These are phyloP conservation scores for Zaprionus camerounensis DNA, from an alignment of 1,140 invertebrate genomes.

Conservation along the genomic window DNA sequence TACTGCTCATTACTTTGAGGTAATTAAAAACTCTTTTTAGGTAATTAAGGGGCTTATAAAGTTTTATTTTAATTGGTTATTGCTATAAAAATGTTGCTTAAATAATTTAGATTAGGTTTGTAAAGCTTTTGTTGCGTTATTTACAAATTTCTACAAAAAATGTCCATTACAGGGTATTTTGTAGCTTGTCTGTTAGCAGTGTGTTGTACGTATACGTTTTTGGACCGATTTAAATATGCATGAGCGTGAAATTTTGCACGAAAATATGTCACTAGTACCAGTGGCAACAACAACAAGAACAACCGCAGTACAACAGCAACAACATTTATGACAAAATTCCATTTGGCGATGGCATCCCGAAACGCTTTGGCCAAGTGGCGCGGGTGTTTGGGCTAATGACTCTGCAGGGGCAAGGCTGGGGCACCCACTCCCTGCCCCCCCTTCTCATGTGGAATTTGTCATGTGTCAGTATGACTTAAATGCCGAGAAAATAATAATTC, in stretches of 20 bases:
- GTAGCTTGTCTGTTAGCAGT: background rate
- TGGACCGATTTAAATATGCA: conserved; percentile 65
- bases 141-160: background rate
- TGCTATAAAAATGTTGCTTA: background rate
- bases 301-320: conserved; percentile 37
- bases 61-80: background rate
- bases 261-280: conserved; percentile 71
- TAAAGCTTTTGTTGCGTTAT: too few relatives aligned
- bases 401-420: conserved; percentile 5
- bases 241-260: conserved; percentile 76
- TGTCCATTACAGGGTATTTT: conserved; percentile 3
- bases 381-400: conserved; percentile 77
- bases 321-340: conserved; percentile 79
- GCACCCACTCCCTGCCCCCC: too few relatives aligned
- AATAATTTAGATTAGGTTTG: too few relatives aligned
- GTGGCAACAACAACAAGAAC: conserved; percentile 28
- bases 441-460: conserved; percentile 72
- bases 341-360: conserved; percentile 60
- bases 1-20: background rate
- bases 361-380: conserved; percentile 54
- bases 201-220: conserved; percentile 31
- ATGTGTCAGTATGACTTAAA: conserved; percentile 81
- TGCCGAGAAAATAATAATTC: conserved; percentile 72
- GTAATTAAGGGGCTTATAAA: background rate
- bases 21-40: background rate